Evolutionary conservation across 2,888 invertebrate genomes (phyloP).

Genomic region (Hemistola chrysoprasaria): DNA sequence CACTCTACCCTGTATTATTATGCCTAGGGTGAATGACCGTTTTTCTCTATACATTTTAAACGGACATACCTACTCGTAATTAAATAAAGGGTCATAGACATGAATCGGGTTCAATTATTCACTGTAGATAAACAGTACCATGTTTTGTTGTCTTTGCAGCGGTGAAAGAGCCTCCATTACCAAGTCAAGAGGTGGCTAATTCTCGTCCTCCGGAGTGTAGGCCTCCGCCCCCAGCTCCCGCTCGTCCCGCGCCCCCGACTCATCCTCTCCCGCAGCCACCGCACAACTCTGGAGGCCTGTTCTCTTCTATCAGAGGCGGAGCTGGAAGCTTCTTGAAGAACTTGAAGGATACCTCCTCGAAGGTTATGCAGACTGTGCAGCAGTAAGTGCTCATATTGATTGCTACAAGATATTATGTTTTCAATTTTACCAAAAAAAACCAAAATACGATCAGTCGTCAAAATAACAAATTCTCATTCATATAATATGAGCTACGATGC

Average conservation of each 20-base stretch:
- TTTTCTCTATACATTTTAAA: no score
- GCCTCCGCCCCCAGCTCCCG: slow-evolving; percentile 54
- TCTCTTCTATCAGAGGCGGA: slow-evolving; percentile 94
- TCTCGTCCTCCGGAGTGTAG: slow-evolving; percentile 65
- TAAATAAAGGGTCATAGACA: no score
- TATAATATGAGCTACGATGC: no score
- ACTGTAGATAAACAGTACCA: neutral
- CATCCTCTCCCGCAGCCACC: slow-evolving; percentile 48
- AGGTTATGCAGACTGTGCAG: slow-evolving; percentile 98
- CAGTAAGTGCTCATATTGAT: no score
- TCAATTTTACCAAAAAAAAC: no score
- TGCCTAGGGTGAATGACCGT: no score
- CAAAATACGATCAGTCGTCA: no score
- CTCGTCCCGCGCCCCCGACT: slow-evolving; percentile 58
- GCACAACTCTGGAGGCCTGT: slow-evolving; percentile 83
- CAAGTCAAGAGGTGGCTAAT: slow-evolving; percentile 47
- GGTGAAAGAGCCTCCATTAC: slow-evolving; percentile 50
- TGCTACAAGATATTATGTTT: no score
- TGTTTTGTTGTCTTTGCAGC: slow-evolving; percentile 46
- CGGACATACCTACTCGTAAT: no score
- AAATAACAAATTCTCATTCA: no score
- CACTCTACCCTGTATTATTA: no score
- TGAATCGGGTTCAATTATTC: no score
- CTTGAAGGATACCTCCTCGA: slow-evolving; percentile 96
- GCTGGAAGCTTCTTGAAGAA: slow-evolving; percentile 97